phyloP scores from a whole-genome alignment of 2,113 vertebrate species.

The Bothrops jararaca region DNA sequence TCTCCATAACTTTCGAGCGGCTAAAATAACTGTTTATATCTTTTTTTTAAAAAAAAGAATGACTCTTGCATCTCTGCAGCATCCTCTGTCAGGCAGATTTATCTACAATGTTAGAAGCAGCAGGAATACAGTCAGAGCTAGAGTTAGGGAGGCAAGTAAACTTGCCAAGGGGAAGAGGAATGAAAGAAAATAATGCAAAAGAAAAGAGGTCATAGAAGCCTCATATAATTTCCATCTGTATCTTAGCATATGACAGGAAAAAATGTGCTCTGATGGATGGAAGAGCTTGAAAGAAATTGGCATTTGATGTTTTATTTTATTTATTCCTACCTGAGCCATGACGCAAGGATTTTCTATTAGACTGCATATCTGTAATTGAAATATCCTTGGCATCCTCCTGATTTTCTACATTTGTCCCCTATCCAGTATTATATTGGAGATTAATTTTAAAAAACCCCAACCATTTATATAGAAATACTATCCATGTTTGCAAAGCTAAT shows the following conservation, averaged over 20 bases:
- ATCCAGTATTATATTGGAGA: constrained; percentile 1
- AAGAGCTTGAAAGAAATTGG: background rate
- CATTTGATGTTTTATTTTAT: background rate
- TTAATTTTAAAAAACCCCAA: constrained; percentile 10
- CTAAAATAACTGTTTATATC: background rate
- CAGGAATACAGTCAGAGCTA: background rate
- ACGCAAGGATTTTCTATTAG: constrained; percentile 14
- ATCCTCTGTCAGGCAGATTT: background rate
- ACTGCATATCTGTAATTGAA: background rate
- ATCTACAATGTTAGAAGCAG: background rate
- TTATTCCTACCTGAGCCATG: constrained; percentile 11
- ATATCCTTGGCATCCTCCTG: constrained; percentile 1
- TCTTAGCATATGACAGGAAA: background rate
- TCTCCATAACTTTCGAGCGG: background rate
- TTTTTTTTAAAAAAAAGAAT: background rate
- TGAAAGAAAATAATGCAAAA: background rate
- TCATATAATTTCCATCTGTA: background rate
- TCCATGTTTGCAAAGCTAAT: constrained; percentile 2
- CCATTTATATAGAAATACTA: constrained; percentile 5
- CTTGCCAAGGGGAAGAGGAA: background rate
- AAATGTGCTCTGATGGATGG: background rate
- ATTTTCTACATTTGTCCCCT: constrained; percentile 6
- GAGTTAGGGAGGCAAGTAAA: background rate
- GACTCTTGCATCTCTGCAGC: background rate
- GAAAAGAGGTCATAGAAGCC: background rate